Conservation (phyloP, 2,113 vertebrate genomes). For the Fulmarus glacialis region DNA sequence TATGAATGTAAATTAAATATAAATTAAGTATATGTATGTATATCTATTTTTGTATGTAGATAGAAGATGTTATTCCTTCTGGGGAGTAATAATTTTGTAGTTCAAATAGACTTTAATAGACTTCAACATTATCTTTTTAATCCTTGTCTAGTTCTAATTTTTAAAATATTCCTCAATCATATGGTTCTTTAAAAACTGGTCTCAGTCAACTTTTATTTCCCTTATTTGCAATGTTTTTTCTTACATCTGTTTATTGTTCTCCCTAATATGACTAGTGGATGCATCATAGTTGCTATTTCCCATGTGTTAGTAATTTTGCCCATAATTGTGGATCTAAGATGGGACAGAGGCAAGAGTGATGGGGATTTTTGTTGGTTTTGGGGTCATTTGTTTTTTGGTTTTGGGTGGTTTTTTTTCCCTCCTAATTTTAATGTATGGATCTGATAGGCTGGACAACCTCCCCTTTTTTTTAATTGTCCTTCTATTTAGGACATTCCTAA, state of each 20-base stretch:
- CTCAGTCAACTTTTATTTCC: not conserved
- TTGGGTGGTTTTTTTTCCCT: accelerated
- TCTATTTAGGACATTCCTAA: not conserved
- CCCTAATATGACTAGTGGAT: not conserved
- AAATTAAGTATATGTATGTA: not conserved
- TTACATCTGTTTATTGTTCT: slow-evolving; percentile 3
- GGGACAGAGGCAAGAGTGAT: not conserved
- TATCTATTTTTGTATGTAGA: not conserved
- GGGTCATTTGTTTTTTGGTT: accelerated
- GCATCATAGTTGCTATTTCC: not conserved
- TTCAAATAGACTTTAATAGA: not conserved
- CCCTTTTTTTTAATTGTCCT: not conserved
- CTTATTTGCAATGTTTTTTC: not conserved
- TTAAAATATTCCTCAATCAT: not conserved
- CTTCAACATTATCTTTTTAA: not conserved
- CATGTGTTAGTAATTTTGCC: not conserved
- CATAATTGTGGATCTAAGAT: not conserved
- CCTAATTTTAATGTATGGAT: not conserved
- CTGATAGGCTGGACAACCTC: not conserved
- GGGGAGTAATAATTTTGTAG: not conserved
- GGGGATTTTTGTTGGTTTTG: not conserved
- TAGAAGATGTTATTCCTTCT: not conserved
- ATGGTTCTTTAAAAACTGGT: not conserved
- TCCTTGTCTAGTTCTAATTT: not conserved
- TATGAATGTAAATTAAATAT: slow-evolving; percentile 29